Conservation (phyloP, 2,888 invertebrate genomes). For the Branchellion lobata region DNA sequence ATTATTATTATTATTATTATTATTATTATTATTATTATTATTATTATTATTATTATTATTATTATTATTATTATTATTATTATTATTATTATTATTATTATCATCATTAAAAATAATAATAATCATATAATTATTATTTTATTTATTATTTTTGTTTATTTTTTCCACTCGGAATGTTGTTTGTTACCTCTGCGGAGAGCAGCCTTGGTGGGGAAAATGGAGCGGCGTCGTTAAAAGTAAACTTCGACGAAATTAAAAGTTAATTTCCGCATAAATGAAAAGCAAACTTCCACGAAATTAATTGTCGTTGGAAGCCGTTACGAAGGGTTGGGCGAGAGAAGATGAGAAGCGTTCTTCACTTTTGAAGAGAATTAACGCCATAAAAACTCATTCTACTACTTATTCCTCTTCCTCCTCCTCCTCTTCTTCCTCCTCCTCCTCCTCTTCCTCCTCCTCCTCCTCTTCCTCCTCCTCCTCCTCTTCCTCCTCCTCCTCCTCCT, state of each 20-base stretch:
- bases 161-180: constrained; percentile 1
- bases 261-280: not conserved
- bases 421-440: not conserved
- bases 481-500: not conserved
- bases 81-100: constrained; percentile 17
- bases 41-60: constrained; percentile 14
- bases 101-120: not conserved
- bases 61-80: constrained; percentile 1
- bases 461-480: constrained; percentile 5
- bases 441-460: not conserved
- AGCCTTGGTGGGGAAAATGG: too few relatives aligned
- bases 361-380: not conserved
- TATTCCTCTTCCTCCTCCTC: not conserved
- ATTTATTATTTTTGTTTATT: not conserved
- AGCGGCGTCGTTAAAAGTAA: too few relatives aligned
- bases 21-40: constrained; percentile 13
- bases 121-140: not conserved
- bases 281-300: too few relatives aligned
- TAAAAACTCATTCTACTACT: not conserved
- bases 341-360: not conserved
- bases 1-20: constrained; percentile 13
- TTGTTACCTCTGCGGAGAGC: too few relatives aligned
- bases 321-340: not conserved
- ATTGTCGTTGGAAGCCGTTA: too few relatives aligned
- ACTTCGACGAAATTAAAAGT: too few relatives aligned